phyloP scores from a whole-genome alignment of 2,113 vertebrate species.

The Centropus unirufus region DNA sequence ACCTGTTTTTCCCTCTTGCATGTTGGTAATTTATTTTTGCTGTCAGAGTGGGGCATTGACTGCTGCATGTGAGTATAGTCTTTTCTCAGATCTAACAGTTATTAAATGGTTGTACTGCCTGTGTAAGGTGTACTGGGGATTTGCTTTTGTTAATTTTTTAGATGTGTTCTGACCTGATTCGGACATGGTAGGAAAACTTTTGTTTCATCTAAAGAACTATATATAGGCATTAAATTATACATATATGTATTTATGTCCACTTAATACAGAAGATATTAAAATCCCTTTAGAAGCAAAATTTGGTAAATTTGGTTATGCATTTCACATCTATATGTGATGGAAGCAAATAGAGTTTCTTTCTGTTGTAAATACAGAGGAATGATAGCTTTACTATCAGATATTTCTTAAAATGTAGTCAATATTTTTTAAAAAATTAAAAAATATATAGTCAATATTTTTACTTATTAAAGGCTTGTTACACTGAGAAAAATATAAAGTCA shows the following conservation, averaged over 20 bases:
- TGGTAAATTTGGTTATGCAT: neutral
- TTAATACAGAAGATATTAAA: neutral
- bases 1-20: neutral
- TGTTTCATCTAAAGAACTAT: neutral
- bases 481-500: neutral
- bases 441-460: neutral
- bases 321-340: neutral
- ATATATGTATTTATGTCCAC: neutral
- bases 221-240: neutral
- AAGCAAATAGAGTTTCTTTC: neutral
- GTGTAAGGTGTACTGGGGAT: neutral
- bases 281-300: neutral
- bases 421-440: neutral
- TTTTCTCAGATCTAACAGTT: neutral
- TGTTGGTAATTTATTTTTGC: slow-evolving; percentile 17
- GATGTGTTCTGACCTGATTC: neutral
- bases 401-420: neutral
- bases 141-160: neutral
- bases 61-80: neutral
- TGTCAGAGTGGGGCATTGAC: neutral
- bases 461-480: neutral
- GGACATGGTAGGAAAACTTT: neutral
- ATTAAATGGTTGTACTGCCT: neutral
- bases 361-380: neutral
- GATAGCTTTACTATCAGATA: neutral